Evolutionary conservation across 2,113 vertebrate genomes (phyloP).

Genomic region (Chroicocephalus ridibundus): DNA sequence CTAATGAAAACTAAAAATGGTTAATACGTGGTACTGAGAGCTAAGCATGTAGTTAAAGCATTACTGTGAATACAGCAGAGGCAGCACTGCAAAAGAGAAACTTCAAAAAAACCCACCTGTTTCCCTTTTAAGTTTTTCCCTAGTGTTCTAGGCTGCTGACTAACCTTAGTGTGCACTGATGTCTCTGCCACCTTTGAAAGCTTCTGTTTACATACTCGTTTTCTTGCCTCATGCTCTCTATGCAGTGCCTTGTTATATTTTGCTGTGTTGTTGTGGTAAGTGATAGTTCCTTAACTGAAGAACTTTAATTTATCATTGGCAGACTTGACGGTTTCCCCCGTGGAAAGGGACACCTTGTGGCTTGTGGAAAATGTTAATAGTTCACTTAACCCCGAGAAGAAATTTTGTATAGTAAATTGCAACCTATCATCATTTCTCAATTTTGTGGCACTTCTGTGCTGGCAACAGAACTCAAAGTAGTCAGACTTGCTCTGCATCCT

Average conservation of each 20-base stretch:
- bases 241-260: not conserved
- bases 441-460: not conserved
- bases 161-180: not conserved
- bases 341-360: not conserved
- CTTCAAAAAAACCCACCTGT: not conserved
- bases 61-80: not conserved
- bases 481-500: not conserved
- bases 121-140: not conserved
- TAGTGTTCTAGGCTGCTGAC: not conserved
- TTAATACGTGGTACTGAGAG: not conserved
- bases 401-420: not conserved
- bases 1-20: not conserved
- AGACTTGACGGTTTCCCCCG: not conserved
- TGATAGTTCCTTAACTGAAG: not conserved
- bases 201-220: not conserved
- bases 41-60: not conserved
- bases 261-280: not conserved
- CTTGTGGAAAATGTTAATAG: not conserved
- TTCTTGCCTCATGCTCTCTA: not conserved
- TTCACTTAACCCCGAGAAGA: not conserved
- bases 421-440: not conserved
- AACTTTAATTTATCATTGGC: not conserved
- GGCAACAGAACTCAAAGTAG: not conserved
- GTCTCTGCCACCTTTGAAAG: not conserved
- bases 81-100: not conserved